Base-by-base conservation (phyloP, 2,888 invertebrate species). In the Megalurothrips usitatus region DNA sequence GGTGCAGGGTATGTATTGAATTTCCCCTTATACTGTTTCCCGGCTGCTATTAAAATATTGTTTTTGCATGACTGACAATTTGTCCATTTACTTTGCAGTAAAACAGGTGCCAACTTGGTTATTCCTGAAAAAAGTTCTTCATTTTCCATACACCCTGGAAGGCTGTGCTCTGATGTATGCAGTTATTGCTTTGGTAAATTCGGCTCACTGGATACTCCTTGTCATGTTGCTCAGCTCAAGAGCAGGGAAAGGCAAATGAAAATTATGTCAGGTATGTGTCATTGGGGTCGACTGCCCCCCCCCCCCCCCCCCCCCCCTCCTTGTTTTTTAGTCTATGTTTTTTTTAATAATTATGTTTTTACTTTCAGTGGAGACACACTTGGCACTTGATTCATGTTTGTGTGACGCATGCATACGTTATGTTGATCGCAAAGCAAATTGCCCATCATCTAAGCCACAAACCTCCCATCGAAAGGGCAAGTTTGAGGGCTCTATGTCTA, bases 101-200 rank as follows among this genome's bases (percentile, higher is more conserved):
- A 83, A 80, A 81, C 83, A 81, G 81, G 83, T 83, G 80, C 82
- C 80, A 84, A 83, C 84, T 90, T 95, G 85, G 93, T 95, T 81
- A 95, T 96, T 84, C 95, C 95, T 0, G 95, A 96, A 88, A 95
- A 95, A 87, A 94, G 94, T 0, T 94, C 94, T 12, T 95, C 95
- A 0, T 95, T 95, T 87, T 94, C 94, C 85, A 94, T 95, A 84
- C 95, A 95, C 87, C 95, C 95, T 0, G 94, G 92, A 0, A 88
- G 95, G 14, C 87, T 94, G 80, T 96, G 95, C 86, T 92, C 92
- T 86, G 95, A 95, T 87, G 94, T 95, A 85, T 96, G 96, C 86
- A 93, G 93, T 85, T 95, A 95, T 86, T 96, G 96, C 85, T 94
- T 94, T 81, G 95, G 95, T 14, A 95, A 94, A 87, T 96, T 96